These are phyloP conservation scores for Congeria kusceri DNA, from an alignment of 2,888 invertebrate genomes.

Conservation along the genomic window DNA sequence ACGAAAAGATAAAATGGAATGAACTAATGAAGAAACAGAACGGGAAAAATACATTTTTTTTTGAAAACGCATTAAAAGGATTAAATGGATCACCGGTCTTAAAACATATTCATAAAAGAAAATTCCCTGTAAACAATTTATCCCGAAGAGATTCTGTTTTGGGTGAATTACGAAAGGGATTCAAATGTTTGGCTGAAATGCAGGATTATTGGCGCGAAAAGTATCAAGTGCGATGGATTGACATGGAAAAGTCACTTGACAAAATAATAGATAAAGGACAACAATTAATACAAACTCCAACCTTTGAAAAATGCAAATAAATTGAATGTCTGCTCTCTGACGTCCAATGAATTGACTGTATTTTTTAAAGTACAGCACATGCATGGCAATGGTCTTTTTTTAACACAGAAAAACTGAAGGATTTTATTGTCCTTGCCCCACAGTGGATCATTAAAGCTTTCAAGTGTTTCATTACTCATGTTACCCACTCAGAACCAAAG, in stretches of 20 bases:
- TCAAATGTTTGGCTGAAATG: slow-evolving; percentile 25
- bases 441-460: slow-evolving; percentile 60
- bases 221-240: slow-evolving; percentile 48
- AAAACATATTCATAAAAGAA: slow-evolving; percentile 28
- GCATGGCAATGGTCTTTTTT: slow-evolving; percentile 53
- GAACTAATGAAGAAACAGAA: slow-evolving; percentile 35
- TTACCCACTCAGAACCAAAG: slow-evolving; percentile 24
- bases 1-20: slow-evolving; percentile 40
- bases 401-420: slow-evolving; percentile 35
- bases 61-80: slow-evolving; percentile 42
- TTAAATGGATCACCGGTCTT: slow-evolving; percentile 6
- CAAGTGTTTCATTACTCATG: slow-evolving; percentile 49
- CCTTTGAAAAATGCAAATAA: slow-evolving; percentile 5
- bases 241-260: slow-evolving; percentile 37
- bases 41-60: slow-evolving; percentile 41
- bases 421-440: slow-evolving; percentile 43
- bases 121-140: slow-evolving; percentile 36
- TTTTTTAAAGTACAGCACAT: slow-evolving; percentile 51
- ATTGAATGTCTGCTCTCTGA: slow-evolving; percentile 15
- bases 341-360: not conserved
- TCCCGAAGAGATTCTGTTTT: slow-evolving; percentile 16
- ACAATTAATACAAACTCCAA: slow-evolving; percentile 25
- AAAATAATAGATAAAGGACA: slow-evolving; percentile 28
- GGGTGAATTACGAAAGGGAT: slow-evolving; percentile 20
- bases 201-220: slow-evolving; percentile 45